Evolutionary conservation across 2,888 invertebrate genomes (phyloP).

Genomic region (Scaptomyza caliginosa): DNA sequence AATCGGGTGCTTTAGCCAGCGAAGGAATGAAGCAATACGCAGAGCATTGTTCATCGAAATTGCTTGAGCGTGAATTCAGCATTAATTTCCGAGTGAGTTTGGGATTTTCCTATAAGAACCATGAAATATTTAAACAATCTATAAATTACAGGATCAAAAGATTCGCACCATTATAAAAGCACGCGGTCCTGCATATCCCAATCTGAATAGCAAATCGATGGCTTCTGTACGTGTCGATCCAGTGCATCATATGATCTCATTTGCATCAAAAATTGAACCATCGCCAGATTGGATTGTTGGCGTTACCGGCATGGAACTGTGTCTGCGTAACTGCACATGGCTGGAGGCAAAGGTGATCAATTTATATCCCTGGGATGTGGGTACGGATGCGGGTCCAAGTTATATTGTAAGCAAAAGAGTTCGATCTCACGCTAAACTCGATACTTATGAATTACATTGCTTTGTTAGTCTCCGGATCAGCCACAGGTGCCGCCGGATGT

Average conservation of each 20-base stretch:
- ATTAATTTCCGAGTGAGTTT: conserved; percentile 85
- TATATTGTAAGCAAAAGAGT: conserved; percentile 86
- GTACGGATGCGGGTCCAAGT: conserved; percentile 95
- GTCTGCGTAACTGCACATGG: conserved; percentile 96
- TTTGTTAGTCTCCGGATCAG: conserved; percentile 89
- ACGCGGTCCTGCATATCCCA: conserved; percentile 94
- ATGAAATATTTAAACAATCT: background rate
- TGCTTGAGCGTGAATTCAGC: conserved; percentile 96
- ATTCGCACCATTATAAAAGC: conserved; percentile 97
- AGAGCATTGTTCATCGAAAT: conserved; percentile 95
- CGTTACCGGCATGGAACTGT: conserved; percentile 94
- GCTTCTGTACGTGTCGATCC: conserved; percentile 95
- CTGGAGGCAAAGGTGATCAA: conserved; percentile 91
- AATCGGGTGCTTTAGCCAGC: conserved; percentile 93
- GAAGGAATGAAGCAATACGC: conserved; percentile 96
- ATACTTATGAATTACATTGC: background rate
- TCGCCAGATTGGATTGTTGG: conserved; percentile 99
- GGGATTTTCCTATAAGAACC: no score
- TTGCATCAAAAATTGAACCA: conserved; percentile 97
- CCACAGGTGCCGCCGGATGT: conserved; percentile 93
- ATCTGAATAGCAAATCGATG: conserved; percentile 92
- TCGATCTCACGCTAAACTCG: rapidly evolving
- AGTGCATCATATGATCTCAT: conserved; percentile 95
- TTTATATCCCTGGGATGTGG: conserved; percentile 97
- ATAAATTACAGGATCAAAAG: conserved; percentile 87